Evolutionary conservation across 2,797 vertebrate species (phyloP).

Genomic region (Artibeus lituratus): DNA sequence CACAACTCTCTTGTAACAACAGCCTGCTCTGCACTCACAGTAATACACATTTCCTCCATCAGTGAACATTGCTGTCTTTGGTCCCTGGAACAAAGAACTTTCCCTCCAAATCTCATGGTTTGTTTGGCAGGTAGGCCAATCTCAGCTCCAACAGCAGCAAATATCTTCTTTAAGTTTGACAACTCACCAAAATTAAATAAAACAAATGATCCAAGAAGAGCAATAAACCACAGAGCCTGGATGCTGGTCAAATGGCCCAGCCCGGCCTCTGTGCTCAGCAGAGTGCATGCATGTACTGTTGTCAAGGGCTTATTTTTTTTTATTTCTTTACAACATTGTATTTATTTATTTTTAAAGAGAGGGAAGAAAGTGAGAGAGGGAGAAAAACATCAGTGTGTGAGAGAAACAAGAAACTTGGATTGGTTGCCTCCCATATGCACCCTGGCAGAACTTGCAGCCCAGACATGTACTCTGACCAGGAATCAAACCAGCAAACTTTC

Average conservation of each 20-base stretch:
- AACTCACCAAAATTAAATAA: conserved; percentile 19
- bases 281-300: background rate
- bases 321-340: no score
- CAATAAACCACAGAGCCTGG: background rate
- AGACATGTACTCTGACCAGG: no score
- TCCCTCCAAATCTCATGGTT: background rate
- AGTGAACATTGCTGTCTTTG: conserved; percentile 4
- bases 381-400: no score
- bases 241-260: background rate
- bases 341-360: no score
- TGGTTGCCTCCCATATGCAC: no score
- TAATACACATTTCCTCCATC: conserved; percentile 46
- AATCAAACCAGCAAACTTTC: no score
- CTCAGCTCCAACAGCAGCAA: background rate
- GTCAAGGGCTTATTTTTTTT: conserved; percentile 15
- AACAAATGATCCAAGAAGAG: background rate
- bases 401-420: no score
- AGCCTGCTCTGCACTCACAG: background rate
- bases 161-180: conserved; percentile 31
- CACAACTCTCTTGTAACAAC: background rate
- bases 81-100: background rate
- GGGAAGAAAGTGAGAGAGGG: no score
- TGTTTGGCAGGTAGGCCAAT: conserved; percentile 24
- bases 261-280: background rate
- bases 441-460: no score